A percentile compares a stretch with the other conserved stretches of the same genome.
phyloP scores from a whole-genome alignment of 2,113 vertebrate species.

The Carlito syrichta region DNA sequence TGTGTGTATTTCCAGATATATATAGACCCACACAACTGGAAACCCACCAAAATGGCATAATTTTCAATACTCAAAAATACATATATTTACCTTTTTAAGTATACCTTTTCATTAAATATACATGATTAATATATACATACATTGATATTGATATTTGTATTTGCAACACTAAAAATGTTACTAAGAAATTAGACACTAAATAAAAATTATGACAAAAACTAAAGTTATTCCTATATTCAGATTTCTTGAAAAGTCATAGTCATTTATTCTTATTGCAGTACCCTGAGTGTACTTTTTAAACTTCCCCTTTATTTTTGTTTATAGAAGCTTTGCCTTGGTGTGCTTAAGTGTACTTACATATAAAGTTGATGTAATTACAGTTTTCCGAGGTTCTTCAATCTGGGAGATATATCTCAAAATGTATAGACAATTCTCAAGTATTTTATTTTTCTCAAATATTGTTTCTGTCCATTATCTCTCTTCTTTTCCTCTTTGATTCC shows the following conservation, averaged over 20 bases:
- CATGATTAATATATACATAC: neutral
- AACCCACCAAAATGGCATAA: neutral
- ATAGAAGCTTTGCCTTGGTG: neutral
- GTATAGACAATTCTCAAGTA: neutral
- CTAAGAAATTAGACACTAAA: neutral
- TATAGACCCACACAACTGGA: neutral
- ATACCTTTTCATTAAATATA: neutral
- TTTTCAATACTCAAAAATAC: neutral
- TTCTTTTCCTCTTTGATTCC: neutral
- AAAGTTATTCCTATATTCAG: neutral
- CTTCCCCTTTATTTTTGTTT: neutral
- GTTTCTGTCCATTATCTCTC: neutral
- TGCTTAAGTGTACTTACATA: neutral
- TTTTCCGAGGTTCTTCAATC: neutral
- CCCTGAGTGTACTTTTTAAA: neutral
- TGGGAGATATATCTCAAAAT: neutral
- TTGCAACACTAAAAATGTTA: neutral
- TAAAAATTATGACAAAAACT: neutral
- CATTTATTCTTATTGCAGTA: neutral
- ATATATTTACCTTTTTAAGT: neutral
- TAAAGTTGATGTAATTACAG: neutral
- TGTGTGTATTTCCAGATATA: no score
- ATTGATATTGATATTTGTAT: neutral
- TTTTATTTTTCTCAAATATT: neutral
- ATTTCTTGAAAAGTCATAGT: neutral